These are phyloP conservation scores for Rhynchonycteris naso DNA, from an alignment of 2,797 vertebrate genomes.

Conservation along the genomic window DNA sequence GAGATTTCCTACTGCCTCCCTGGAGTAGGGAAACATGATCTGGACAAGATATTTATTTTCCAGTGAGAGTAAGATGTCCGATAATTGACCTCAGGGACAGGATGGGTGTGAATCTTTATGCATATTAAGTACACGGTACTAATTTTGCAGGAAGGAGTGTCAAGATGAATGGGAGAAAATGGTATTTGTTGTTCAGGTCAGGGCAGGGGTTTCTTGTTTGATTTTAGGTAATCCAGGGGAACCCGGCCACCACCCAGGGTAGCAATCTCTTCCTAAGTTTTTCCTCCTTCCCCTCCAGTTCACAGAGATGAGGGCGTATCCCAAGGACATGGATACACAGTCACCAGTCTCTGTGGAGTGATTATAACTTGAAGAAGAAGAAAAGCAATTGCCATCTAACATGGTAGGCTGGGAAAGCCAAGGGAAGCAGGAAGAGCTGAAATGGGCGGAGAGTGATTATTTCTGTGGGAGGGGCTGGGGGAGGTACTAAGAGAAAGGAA, in stretches of 20 bases:
- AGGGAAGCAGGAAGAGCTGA: not conserved
- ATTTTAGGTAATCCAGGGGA: constrained; percentile 24
- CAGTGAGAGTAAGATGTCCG: not conserved
- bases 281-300: not conserved
- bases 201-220: not conserved
- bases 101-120: not conserved
- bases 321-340: not conserved
- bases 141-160: not conserved
- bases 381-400: not conserved
- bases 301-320: not conserved
- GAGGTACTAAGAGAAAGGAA: not conserved
- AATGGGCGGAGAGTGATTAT: not conserved
- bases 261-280: not conserved
- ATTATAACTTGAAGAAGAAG: not conserved
- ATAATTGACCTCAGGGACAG: not conserved
- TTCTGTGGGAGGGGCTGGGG: not conserved
- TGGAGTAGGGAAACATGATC: not conserved
- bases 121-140: not conserved
- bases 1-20: not conserved
- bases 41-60: not conserved
- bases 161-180: not conserved
- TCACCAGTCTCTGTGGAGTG: not conserved
- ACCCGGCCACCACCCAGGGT: not conserved
- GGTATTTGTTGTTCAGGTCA: not conserved
- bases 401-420: not conserved